Evolutionary conservation across 1,140 invertebrate species (phyloP).

Genomic region (Lordiphosa collinella): DNA sequence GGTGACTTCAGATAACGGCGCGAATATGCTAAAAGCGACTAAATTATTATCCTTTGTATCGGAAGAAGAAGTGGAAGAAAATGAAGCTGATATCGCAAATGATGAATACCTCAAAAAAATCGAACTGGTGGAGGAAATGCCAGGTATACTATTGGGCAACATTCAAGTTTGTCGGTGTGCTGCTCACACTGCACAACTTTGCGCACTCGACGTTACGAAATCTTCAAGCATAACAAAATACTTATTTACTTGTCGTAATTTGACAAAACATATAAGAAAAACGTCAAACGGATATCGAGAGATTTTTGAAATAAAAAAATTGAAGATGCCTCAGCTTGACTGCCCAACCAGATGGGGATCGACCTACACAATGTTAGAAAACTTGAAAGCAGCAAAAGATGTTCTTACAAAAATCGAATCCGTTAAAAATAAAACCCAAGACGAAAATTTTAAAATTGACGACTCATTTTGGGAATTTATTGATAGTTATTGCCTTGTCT

Average conservation of each 20-base stretch:
- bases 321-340: conserved; percentile 23
- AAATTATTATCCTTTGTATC: conserved; percentile 1
- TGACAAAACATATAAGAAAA: conserved; percentile 21
- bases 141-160: no score
- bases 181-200: conserved; percentile 10
- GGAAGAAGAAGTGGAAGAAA: background rate
- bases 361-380: conserved; percentile 21
- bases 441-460: conserved; percentile 7
- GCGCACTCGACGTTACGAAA: background rate
- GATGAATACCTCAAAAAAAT: background rate
- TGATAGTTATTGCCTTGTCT: no score
- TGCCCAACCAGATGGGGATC: conserved; percentile 1
- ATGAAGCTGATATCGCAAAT: background rate
- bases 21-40: background rate
- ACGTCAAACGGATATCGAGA: conserved; percentile 14
- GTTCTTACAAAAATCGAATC: conserved; percentile 9
- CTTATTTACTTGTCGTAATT: conserved; percentile 15
- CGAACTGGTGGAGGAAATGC: no score
- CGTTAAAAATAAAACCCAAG: conserved; percentile 22
- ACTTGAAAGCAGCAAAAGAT: conserved; percentile 11
- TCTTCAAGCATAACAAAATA: background rate
- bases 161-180: background rate
- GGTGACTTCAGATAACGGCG: conserved; percentile 11
- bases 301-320: conserved; percentile 15
- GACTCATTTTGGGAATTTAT: background rate